phyloP scores from a whole-genome alignment of 1,140 invertebrate species.

The Caenorhabditis elegans region WBcel235 BX284606.5:5990001-5990500 shows the following conservation, averaged over 20 bases:
- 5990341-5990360: slow-evolving; percentile 45
- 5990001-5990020: background rate
- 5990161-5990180: background rate
- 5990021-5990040: background rate
- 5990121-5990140: slow-evolving; percentile 57
- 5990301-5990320: slow-evolving; percentile 56
- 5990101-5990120: slow-evolving; percentile 61
- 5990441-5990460: background rate
- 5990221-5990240: slow-evolving; percentile 63
- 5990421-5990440: too few relatives aligned
- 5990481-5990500: background rate
- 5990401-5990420: background rate
- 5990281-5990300: slow-evolving; percentile 54
- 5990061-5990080: slow-evolving; percentile 33
- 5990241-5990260: slow-evolving; percentile 54
- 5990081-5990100: slow-evolving; percentile 57
- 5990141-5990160: slow-evolving; percentile 54
- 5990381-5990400: background rate
- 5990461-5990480: background rate
- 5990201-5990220: slow-evolving; percentile 60
- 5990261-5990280: slow-evolving; percentile 62
- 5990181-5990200: slow-evolving; percentile 48
- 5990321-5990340: slow-evolving; percentile 51
- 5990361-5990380: background rate
- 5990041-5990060: background rate